A percentile compares a stretch with the other conserved stretches of the same genome.
Evolutionary conservation across 2,797 vertebrate species (phyloP).

Genomic region (Alouatta caraya): DNA sequence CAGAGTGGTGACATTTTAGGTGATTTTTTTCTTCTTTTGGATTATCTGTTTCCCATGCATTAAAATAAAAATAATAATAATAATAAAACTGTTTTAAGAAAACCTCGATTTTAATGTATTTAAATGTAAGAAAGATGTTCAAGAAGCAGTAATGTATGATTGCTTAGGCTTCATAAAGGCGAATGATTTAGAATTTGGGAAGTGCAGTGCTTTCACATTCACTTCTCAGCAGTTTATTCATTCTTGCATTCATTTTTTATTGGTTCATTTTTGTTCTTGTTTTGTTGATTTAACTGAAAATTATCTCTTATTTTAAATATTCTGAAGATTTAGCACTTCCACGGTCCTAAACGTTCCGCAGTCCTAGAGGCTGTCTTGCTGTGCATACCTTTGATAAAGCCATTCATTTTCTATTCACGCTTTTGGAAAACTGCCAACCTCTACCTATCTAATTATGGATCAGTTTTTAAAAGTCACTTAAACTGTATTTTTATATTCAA

Average conservation of each 20-base stretch:
- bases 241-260: neutral
- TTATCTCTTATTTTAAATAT: neutral
- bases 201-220: neutral
- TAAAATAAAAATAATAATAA: neutral
- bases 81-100: neutral
- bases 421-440: neutral
- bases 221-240: neutral
- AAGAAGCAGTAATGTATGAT: neutral
- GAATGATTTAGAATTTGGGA: neutral
- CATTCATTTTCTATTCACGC: neutral
- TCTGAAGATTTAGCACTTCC: neutral
- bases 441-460: neutral
- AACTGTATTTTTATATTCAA: conserved; percentile 1
- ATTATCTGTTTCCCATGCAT: neutral
- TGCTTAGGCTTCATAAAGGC: neutral
- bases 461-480: neutral
- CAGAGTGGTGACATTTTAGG: neutral
- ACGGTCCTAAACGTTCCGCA: neutral
- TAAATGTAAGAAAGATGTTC: neutral
- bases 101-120: neutral
- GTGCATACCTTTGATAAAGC: neutral
- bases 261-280: neutral
- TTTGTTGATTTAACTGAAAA: neutral
- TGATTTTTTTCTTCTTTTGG: neutral
- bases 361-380: neutral